A percentile compares a stretch with the other conserved stretches of the same genome.
phyloP scores from a whole-genome alignment of 2,113 vertebrate genomes.

The Plotosus lineatus region DNA sequence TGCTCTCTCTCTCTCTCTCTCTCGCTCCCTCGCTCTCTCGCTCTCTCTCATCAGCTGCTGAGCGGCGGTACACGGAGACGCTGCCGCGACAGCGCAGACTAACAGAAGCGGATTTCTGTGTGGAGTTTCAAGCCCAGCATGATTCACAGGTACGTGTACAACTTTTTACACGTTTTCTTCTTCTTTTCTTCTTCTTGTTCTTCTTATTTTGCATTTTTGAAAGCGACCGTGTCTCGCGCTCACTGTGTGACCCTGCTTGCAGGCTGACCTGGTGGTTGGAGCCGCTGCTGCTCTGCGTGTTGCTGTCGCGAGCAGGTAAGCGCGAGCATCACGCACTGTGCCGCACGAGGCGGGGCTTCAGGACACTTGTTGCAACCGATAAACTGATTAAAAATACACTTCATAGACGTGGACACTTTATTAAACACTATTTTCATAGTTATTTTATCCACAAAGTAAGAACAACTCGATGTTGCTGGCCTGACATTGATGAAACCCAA shows the following conservation, averaged over 20 bases:
- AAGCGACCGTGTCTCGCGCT: too few species aligned
- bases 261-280: constrained; percentile 70
- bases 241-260: constrained; percentile 52
- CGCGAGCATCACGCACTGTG: background rate
- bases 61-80: constrained; percentile 21
- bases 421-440: background rate
- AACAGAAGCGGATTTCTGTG: constrained; percentile 1
- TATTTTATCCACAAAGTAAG: background rate
- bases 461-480: background rate
- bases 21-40: background rate
- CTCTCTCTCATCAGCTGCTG: constrained; percentile 54
- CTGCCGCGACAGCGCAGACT: background rate
- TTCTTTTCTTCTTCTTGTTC: background rate
- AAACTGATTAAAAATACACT: background rate
- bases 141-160: constrained; percentile 49
- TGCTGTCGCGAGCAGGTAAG: constrained; percentile 69
- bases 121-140: constrained; percentile 40
- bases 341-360: constrained; percentile 30
- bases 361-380: background rate
- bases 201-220: too few species aligned
- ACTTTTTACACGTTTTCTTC: background rate
- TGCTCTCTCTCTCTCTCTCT: background rate
- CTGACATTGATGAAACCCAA: background rate
- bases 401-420: background rate
- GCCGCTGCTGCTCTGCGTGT: constrained; percentile 64